phyloP scores from a whole-genome alignment of 2,113 vertebrate genomes.

The Macrotis lagotis region DNA sequence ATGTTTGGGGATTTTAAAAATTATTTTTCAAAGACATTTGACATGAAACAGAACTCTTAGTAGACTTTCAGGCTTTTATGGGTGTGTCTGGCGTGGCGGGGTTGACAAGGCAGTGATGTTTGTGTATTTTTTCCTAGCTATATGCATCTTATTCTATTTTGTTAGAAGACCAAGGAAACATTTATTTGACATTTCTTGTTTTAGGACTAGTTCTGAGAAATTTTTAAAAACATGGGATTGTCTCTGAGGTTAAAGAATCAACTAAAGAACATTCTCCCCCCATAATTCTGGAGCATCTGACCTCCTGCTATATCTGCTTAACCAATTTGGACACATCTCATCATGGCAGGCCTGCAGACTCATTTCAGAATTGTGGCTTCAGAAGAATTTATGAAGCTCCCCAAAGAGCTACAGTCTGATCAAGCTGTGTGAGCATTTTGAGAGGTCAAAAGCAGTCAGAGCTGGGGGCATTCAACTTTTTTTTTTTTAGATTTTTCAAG shows the following conservation, averaged over 20 bases:
- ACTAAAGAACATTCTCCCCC: neutral
- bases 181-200: neutral
- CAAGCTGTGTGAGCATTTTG: neutral
- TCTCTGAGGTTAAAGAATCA: neutral
- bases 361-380: neutral
- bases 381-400: neutral
- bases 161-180: fast-evolving
- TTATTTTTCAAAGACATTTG: constrained; percentile 4
- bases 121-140: neutral
- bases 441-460: neutral
- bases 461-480: neutral
- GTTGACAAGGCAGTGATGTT: neutral
- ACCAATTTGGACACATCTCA: neutral
- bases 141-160: neutral
- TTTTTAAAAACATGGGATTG: neutral
- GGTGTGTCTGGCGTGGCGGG: neutral
- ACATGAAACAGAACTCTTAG: neutral
- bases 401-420: neutral
- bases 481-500: no score
- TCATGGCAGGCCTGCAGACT: neutral
- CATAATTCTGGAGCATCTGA: neutral
- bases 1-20: neutral
- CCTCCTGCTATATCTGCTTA: neutral
- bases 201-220: neutral
- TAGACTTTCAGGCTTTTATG: neutral